Evolutionary conservation across 2,888 invertebrate genomes (phyloP).

Genomic region (Cynaeus angustus): DNA sequence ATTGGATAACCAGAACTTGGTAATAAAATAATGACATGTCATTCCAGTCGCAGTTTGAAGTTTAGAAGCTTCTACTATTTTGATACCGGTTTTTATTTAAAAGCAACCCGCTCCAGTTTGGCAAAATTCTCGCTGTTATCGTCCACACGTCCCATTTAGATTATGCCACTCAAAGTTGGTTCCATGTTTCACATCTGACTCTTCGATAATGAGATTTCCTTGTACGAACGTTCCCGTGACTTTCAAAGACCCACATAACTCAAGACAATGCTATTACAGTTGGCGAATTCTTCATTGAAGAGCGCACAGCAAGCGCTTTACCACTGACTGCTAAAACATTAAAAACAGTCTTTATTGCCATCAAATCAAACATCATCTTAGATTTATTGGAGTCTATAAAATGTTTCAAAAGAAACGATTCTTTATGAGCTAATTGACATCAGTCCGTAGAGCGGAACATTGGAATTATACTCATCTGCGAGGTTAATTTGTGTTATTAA

Average conservation of each 20-base stretch:
- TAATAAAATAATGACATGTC: too few relatives aligned
- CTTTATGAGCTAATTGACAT: constrained; percentile 20
- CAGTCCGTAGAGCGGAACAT: constrained; percentile 7
- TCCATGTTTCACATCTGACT: constrained; percentile 19
- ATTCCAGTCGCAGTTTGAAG: too few relatives aligned
- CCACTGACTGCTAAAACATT: constrained; percentile 35
- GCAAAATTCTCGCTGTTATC: constrained; percentile 16
- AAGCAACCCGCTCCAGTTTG: constrained; percentile 15
- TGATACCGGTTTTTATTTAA: constrained; percentile 13
- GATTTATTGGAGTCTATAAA: constrained; percentile 32
- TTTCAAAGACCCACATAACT: constrained; percentile 58
- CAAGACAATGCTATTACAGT: constrained; percentile 55
- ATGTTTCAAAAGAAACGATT: constrained; percentile 24
- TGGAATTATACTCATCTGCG: constrained; percentile 13
- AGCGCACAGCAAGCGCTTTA: constrained; percentile 34
- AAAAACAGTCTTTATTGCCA: constrained; percentile 25
- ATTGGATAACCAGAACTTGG: too few relatives aligned
- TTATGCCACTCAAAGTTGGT: constrained; percentile 4
- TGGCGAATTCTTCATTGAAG: constrained; percentile 41
- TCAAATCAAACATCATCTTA: constrained; percentile 30
- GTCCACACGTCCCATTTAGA: constrained; percentile 20
- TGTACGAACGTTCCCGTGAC: constrained; percentile 57
- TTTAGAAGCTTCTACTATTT: too few relatives aligned
- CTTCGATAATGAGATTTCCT: constrained; percentile 60
- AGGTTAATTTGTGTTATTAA: constrained; percentile 13